These are phyloP conservation scores for Rafetus swinhoei DNA, from an alignment of 2,113 vertebrate species.

Conservation along the genomic window DNA sequence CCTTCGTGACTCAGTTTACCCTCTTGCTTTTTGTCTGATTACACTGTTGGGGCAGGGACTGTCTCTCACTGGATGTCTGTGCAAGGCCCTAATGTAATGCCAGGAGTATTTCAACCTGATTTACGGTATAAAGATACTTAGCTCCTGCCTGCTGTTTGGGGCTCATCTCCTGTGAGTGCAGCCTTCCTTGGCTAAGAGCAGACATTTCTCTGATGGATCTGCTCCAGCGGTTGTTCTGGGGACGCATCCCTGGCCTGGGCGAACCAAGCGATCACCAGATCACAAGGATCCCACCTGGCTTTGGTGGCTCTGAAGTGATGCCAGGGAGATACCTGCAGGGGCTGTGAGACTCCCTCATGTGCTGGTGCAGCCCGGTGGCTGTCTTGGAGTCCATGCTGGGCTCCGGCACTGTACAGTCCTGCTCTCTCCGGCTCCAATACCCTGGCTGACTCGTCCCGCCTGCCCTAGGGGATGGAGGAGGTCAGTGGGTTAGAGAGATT, in stretches of 20 bases:
- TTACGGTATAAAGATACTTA: not conserved
- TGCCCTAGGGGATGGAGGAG: not conserved
- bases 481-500: not conserved
- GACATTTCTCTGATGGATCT: not conserved
- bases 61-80: not conserved
- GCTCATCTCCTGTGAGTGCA: not conserved
- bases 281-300: not conserved
- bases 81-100: not conserved
- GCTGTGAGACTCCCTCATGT: not conserved
- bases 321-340: not conserved
- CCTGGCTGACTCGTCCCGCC: not conserved
- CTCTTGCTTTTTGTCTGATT: not conserved
- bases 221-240: not conserved
- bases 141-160: not conserved
- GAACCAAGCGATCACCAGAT: not conserved
- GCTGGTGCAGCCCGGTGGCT: not conserved
- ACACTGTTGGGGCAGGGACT: not conserved
- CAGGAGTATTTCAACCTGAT: not conserved
- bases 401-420: not conserved
- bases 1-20: not conserved
- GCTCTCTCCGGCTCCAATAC: not conserved
- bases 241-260: not conserved
- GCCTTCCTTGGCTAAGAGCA: not conserved
- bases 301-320: not conserved
- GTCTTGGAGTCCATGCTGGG: not conserved